Base-by-base conservation (phyloP, 2,888 invertebrate species). In the Nezara viridula region DNA sequence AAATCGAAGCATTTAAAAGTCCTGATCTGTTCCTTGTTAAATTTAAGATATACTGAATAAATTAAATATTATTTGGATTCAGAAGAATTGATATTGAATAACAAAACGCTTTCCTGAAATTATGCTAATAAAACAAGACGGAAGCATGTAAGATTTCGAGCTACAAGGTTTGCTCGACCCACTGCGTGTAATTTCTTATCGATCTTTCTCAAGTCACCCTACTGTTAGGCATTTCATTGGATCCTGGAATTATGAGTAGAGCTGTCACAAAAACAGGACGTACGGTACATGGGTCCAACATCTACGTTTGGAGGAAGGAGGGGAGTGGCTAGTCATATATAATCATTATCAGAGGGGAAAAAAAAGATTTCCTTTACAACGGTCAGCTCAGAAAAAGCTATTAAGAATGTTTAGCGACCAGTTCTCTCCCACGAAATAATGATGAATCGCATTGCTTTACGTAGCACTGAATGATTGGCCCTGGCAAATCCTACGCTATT, bases 121-220 rank as follows among this genome's bases (percentile, higher is more conserved):
- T 66, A 66, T 66, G 66, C 66, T 6, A 66, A 66, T 66, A 19
- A 6, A 32, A 66, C 6, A 19, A 32, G 66, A 32, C 66, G 66
- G 66, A 66, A 66, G 66, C 66, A 19, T 66, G 66, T 66, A 66
- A 66, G 66, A 66, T 66, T 27, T 19, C 66, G 66, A 14, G 32
- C 32, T 32, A 66, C 66, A 66, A 32, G 66, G 32, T 32, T 32
- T 66, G 7, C 6, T 66, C 32, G 32, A 66, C 66, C 32, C 66
- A 66, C 66, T 6, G 32, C 66, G 5, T 66, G 66, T 66, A 66
- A 19, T 32, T 32, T 32, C 66, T 32, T 32, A 66, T 66, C 66
- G 0, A 37, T 32, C 66, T 66, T 32, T 32, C 32, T 5, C 1
- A 66, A 66, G 32, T 32, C 27, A 19, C 32, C 6, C 66, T 32